These are phyloP conservation scores for Coendou prehensilis DNA, from an alignment of 2,797 vertebrate genomes.

Conservation along the genomic window DNA sequence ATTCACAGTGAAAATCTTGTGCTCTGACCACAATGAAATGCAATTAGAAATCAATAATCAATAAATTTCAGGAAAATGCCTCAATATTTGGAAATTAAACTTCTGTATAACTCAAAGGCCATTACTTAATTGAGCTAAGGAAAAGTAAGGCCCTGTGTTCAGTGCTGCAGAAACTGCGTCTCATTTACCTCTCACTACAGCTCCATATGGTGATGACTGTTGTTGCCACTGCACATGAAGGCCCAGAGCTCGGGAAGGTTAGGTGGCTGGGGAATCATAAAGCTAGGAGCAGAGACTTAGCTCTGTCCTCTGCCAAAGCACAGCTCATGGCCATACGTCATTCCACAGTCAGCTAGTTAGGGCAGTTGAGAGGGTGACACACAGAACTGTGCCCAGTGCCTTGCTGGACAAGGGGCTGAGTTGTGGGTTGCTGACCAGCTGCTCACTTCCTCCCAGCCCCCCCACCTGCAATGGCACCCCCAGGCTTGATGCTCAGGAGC, in stretches of 20 bases:
- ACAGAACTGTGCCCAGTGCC: neutral
- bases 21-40: neutral
- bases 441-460: neutral
- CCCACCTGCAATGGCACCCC: neutral
- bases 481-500: neutral
- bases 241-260: neutral
- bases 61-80: conserved; percentile 26
- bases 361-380: neutral
- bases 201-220: neutral
- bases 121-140: neutral
- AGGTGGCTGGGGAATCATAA: neutral
- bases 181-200: neutral
- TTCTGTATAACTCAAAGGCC: neutral
- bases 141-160: neutral
- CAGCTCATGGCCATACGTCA: neutral
- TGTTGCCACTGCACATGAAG: neutral
- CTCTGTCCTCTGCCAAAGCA: neutral
- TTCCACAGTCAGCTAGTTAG: neutral
- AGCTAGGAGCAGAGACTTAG: neutral
- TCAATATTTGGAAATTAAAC: conserved; percentile 40
- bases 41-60: neutral
- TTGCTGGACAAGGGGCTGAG: neutral
- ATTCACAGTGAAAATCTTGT: neutral
- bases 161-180: neutral
- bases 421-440: too few species aligned